Percentiles rank a stretch among this genome's conserved stretches.
phyloP scores from a whole-genome alignment of 2,888 invertebrate species.

The Syrista parreyssii region DNA sequence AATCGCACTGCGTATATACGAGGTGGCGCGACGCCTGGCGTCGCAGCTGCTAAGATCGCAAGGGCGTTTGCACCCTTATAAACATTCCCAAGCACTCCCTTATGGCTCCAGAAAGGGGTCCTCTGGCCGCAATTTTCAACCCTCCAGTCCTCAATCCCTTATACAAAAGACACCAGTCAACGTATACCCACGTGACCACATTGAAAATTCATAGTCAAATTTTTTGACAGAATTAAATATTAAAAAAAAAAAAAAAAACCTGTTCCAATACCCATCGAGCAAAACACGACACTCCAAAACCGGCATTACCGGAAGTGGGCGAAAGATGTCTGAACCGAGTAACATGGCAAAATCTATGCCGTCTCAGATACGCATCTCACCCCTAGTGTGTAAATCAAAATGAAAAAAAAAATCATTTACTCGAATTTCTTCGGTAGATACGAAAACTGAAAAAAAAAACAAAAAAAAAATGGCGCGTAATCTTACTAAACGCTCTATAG shows the following conservation, averaged over 20 bases:
- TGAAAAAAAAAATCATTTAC: too few species aligned
- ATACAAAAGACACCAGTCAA: background rate
- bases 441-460: background rate
- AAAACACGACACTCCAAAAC: background rate
- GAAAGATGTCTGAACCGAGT: too few species aligned
- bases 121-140: background rate
- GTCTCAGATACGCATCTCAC: too few species aligned
- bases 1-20: background rate
- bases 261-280: background rate
- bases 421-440: background rate
- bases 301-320: background rate
- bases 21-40: background rate
- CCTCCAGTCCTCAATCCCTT: background rate
- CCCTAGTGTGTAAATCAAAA: background rate
- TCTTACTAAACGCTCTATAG: background rate
- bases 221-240: background rate
- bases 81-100: slow-evolving; percentile 18
- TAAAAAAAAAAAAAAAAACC: background rate
- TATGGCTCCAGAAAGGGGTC: background rate
- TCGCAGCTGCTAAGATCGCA: background rate
- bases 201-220: background rate
- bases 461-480: background rate
- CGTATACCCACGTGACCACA: background rate
- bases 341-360: too few species aligned
- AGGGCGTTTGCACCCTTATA: slow-evolving; percentile 10